phyloP scores from a whole-genome alignment of 2,797 vertebrate genomes.

The Petrocephalus schoutedeni region DNA sequence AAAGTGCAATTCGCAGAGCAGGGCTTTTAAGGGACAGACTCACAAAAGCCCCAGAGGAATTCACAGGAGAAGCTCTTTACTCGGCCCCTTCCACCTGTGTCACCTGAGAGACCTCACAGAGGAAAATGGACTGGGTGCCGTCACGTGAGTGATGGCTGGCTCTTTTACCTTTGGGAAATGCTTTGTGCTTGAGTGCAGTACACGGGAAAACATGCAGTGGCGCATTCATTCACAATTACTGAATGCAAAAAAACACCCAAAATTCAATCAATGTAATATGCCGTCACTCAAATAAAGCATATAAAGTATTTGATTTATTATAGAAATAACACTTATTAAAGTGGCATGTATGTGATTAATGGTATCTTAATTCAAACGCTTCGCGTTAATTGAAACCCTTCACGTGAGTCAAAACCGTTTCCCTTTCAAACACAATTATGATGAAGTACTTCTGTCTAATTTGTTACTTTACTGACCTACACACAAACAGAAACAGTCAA shows the following conservation, averaged over 20 bases:
- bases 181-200: neutral
- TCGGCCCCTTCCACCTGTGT: neutral
- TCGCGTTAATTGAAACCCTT: neutral
- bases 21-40: constrained; percentile 24
- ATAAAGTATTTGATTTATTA: neutral
- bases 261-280: neutral
- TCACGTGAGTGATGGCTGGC: neutral
- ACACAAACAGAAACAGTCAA: neutral
- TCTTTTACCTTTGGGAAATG: neutral
- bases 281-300: neutral
- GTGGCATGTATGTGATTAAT: neutral
- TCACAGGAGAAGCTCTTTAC: neutral
- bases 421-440: neutral
- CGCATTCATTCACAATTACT: neutral
- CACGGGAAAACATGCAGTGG: neutral
- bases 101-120: neutral
- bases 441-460: neutral
- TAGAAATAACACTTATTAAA: neutral
- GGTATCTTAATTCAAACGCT: constrained; percentile 5
- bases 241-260: neutral
- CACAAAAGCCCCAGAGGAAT: constrained; percentile 9
- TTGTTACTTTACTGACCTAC: neutral
- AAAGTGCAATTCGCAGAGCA: constrained; percentile 5
- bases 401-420: neutral
- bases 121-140: neutral